Percentiles rank a stretch among this genome's conserved stretches.
phyloP scores from a whole-genome alignment of 2,888 invertebrate genomes.

The Steinernema carpocapsae region DNA sequence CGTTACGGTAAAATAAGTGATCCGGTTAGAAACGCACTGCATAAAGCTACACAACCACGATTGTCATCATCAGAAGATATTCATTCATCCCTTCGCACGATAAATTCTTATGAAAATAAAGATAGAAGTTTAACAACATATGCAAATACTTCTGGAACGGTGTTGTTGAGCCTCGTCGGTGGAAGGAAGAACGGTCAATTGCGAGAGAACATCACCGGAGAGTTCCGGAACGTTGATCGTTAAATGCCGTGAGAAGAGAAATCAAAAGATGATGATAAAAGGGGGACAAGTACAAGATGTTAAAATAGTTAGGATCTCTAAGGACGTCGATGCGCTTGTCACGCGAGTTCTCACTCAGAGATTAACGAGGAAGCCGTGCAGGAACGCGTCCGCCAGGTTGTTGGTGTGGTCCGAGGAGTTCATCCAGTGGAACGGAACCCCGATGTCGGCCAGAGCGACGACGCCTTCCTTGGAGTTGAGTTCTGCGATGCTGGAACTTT shows the following conservation, averaged over 20 bases:
- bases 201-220: no score
- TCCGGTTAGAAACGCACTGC: background rate
- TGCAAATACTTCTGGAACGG: no score
- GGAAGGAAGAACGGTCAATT: no score
- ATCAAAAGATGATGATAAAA: no score
- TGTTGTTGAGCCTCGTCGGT: no score
- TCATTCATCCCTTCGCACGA: background rate
- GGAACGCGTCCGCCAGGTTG: constrained; percentile 11
- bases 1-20: background rate
- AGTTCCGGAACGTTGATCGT: no score
- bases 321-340: background rate
- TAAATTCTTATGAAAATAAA: no score
- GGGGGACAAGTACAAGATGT: no score
- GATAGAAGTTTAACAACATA: no score
- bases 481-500: background rate
- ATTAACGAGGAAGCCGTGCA: background rate
- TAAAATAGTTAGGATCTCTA: background rate
- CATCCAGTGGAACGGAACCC: constrained; percentile 6
- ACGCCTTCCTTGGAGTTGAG: background rate
- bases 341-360: background rate
- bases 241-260: no score
- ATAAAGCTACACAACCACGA: background rate
- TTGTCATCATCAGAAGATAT: background rate
- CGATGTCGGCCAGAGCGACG: background rate
- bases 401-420: background rate